Evolutionary conservation across 2,797 vertebrate genomes (phyloP).

Genomic region (Scolopax rusticola): DNA sequence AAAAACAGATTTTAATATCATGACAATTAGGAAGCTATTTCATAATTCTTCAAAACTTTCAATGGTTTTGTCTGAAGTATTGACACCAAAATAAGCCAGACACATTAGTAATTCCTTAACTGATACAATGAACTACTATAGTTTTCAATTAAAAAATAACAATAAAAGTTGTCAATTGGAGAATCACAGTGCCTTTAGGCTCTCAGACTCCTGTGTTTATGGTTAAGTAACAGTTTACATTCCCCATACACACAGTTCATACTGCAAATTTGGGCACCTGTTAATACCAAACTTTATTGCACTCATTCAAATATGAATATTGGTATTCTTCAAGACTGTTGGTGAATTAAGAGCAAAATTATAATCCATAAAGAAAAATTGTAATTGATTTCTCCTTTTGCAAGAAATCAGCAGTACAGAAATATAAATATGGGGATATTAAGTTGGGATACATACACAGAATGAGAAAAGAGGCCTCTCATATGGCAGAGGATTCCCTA

Average conservation of each 20-base stretch:
- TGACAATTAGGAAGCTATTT: background rate
- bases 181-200: accelerated
- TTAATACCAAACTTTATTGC: background rate
- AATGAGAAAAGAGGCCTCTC: background rate
- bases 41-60: background rate
- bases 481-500: background rate
- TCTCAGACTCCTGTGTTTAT: background rate
- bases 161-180: background rate
- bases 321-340: background rate
- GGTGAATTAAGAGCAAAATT: background rate
- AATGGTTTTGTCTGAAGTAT: background rate
- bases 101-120: background rate
- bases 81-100: background rate
- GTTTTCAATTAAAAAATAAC: background rate
- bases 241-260: background rate
- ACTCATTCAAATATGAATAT: background rate
- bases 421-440: background rate
- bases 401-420: background rate
- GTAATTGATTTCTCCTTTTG: background rate
- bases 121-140: background rate
- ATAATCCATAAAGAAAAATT: background rate
- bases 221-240: background rate
- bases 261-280: background rate
- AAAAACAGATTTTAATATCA: background rate
- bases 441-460: background rate